phyloP scores from a whole-genome alignment of 2,113 vertebrate species.

The Tiliqua scincoides region DNA sequence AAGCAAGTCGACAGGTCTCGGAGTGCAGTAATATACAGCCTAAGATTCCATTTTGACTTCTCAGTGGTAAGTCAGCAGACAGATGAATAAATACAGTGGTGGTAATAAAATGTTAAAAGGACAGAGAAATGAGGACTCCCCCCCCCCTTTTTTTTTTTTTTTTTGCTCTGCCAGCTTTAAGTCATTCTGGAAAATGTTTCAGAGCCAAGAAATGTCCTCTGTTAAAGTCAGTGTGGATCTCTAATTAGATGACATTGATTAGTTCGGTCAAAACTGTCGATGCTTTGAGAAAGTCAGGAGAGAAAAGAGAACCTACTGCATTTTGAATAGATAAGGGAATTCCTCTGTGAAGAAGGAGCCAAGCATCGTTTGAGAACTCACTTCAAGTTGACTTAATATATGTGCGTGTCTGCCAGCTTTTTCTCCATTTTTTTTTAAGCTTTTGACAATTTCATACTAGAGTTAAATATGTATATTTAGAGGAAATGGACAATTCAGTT shows the following conservation, averaged over 20 bases:
- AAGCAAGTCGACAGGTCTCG: background rate
- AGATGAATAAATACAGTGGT: slow-evolving; percentile 26
- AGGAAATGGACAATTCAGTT: background rate
- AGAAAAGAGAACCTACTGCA: background rate
- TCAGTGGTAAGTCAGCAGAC: background rate
- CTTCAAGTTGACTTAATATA: background rate
- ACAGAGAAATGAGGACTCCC: slow-evolving; percentile 13
- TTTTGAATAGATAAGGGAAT: background rate
- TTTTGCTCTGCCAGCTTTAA: slow-evolving; percentile 12
- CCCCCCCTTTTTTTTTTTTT: no score
- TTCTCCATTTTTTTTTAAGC: background rate
- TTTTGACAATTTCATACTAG: background rate
- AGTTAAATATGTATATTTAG: background rate
- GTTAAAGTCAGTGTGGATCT: background rate
- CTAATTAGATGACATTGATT: slow-evolving; percentile 27
- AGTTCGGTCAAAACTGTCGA: slow-evolving; percentile 27
- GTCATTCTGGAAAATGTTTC: slow-evolving; percentile 26
- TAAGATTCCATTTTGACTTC: slow-evolving; percentile 12
- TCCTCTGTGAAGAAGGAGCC: background rate
- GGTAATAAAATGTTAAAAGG: slow-evolving; percentile 49
- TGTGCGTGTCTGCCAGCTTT: background rate
- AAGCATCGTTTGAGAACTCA: background rate
- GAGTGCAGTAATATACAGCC: slow-evolving; percentile 18
- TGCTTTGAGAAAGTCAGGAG: slow-evolving; percentile 35
- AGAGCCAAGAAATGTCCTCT: background rate